phyloP scores from a whole-genome alignment of 2,888 invertebrate species.

The Chromoteleia sp. region DNA sequence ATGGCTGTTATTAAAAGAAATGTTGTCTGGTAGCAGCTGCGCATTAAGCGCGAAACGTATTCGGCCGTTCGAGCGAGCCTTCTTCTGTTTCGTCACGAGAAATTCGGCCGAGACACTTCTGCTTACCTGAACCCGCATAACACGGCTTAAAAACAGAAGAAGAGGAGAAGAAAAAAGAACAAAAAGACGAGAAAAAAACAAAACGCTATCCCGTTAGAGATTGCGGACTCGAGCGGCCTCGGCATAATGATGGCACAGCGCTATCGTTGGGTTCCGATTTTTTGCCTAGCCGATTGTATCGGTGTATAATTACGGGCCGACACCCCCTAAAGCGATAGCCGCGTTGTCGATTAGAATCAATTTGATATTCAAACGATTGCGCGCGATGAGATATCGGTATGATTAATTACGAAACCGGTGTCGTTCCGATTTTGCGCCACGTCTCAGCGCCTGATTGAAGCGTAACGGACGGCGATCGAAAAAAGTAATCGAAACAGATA shows the following conservation, averaged over 20 bases:
- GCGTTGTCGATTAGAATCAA: conserved; percentile 67
- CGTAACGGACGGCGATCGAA: conserved; percentile 7
- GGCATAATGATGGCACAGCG: conserved; percentile 50
- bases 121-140: conserved; percentile 54
- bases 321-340: conserved; percentile 63
- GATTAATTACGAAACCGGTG: conserved; percentile 56
- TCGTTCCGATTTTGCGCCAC: conserved; percentile 57
- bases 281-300: conserved; percentile 57
- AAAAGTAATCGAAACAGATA: conserved; percentile 18
- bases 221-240: conserved; percentile 43
- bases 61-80: conserved; percentile 25
- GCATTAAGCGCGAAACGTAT: conserved; percentile 49
- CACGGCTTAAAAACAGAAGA: conserved; percentile 24
- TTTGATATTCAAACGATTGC: conserved; percentile 69
- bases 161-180: conserved; percentile 20
- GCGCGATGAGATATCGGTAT: conserved; percentile 65
- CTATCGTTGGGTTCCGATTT: conserved; percentile 45
- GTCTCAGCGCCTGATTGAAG: conserved; percentile 10
- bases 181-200: conserved; percentile 1
- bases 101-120: conserved; percentile 30
- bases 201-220: conserved; percentile 56
- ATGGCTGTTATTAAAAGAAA: conserved; percentile 48
- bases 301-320: conserved; percentile 52
- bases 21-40: conserved; percentile 57
- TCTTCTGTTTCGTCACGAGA: conserved; percentile 40